Base-by-base conservation (phyloP, 2,797 vertebrate species). In the Coreius guichenoti region DNA sequence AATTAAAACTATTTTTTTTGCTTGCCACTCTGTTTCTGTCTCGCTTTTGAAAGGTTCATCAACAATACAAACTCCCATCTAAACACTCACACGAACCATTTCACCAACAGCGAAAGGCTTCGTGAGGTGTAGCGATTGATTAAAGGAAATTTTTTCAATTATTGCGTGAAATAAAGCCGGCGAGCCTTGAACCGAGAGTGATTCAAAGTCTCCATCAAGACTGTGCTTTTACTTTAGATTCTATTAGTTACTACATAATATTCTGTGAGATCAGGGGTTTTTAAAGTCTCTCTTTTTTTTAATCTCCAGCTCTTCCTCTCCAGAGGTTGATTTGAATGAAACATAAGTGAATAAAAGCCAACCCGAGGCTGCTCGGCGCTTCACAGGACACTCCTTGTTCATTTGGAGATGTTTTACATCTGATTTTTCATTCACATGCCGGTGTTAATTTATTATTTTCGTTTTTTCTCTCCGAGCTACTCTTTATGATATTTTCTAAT, bases 331-430 rank as follows among this genome's bases (percentile, higher is more conserved):
- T 85, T 85, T 83, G 83, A 89, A 80, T 88, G 83, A 83, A 89
- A 69, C 79, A 21, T 87, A 95, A 95, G 93, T 95, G 94, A 95
- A 95, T 94, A 94, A 94, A 95, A 95, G 94, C 92, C 91, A 90
- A 93, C 92, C 92, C 87, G 84, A 91, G 93, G 80, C 51, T 92
- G 91, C 93, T 91, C 90, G 91, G 87, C 85, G 80, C 90, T 93
- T 92, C 92, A 92, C 93, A 91, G 91, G 91, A 90, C 90, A 91
- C 90, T 93, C 91, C 93, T 93, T 93, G 92, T 94, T 94, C 91
- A 91, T 94, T 92, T 94, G 92, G 91, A 92, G 91, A 90, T 88
- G 88, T 85, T 92, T 94, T 94, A 88, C 91, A 93, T 94, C 93
- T 94, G 93, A 94, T 95, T 91, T 93, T 86, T 86, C 76, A 83